Percentiles rank a stretch among this genome's conserved stretches.
phyloP scores from a whole-genome alignment of 2,888 invertebrate genomes.

The Hymenopus coronatus region DNA sequence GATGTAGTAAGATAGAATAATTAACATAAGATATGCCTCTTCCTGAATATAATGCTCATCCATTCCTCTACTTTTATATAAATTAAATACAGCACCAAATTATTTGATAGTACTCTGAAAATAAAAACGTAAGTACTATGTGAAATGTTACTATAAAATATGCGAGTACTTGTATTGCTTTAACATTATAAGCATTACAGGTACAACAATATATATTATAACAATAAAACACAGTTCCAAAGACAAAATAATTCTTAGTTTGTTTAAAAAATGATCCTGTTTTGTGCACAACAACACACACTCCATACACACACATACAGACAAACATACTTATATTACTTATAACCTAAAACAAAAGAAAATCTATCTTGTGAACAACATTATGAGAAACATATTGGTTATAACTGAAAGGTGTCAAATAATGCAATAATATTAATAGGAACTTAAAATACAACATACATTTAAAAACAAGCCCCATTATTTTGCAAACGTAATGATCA shows the following conservation, averaged over 20 bases:
- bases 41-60: slow-evolving; percentile 21
- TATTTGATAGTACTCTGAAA: slow-evolving; percentile 19
- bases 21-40: slow-evolving; percentile 11
- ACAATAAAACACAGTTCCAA: slow-evolving; percentile 19
- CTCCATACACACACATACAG: slow-evolving; percentile 25
- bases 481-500: not conserved
- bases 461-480: slow-evolving; percentile 4
- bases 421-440: slow-evolving; percentile 23
- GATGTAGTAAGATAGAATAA: not conserved
- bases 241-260: slow-evolving; percentile 18
- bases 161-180: slow-evolving; percentile 8
- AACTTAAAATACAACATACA: slow-evolving; percentile 23
- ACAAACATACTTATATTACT: slow-evolving; percentile 23
- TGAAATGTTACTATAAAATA: slow-evolving; percentile 14
- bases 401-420: slow-evolving; percentile 16
- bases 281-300: slow-evolving; percentile 24
- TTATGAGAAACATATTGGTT: slow-evolving; percentile 13
- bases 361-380: slow-evolving; percentile 23
- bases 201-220: slow-evolving; percentile 16
- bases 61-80: slow-evolving; percentile 21
- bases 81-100: slow-evolving; percentile 25
- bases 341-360: slow-evolving; percentile 21
- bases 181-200: slow-evolving; percentile 10
- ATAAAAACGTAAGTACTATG: slow-evolving; percentile 3
- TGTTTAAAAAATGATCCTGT: slow-evolving; percentile 13